These are phyloP conservation scores for Matsumyia berberina DNA, from an alignment of 2,888 invertebrate genomes.

Conservation along the genomic window DNA sequence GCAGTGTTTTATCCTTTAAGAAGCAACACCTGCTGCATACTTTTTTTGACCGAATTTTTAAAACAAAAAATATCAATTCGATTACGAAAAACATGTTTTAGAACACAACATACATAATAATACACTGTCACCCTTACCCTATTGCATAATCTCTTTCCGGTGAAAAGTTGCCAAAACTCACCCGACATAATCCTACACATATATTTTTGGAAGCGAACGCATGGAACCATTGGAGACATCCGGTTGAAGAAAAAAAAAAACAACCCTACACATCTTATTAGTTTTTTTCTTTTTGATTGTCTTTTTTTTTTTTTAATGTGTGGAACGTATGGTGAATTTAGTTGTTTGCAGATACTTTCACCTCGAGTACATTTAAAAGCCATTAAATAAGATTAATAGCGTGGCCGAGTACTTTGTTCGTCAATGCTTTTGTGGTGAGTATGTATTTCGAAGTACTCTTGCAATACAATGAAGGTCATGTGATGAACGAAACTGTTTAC, in stretches of 20 bases:
- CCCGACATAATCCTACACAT: slow-evolving; percentile 2
- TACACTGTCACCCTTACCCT: slow-evolving; percentile 20
- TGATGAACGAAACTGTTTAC: too few relatives aligned
- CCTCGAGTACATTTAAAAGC: slow-evolving; percentile 58
- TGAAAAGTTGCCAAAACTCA: slow-evolving; percentile 12
- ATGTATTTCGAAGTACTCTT: too few relatives aligned
- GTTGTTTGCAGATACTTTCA: slow-evolving; percentile 36
- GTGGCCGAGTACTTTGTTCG: too few relatives aligned
- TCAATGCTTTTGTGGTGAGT: too few relatives aligned
- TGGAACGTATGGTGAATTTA: slow-evolving; percentile 68
- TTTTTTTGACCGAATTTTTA: too few relatives aligned
- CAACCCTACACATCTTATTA: slow-evolving; percentile 54
- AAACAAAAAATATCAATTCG: too few relatives aligned
- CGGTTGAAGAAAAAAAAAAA: slow-evolving; percentile 58
- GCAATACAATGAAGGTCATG: too few relatives aligned
- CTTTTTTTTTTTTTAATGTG: slow-evolving; percentile 39
- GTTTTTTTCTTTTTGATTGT: slow-evolving; percentile 43
- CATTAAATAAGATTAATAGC: slow-evolving; percentile 62
- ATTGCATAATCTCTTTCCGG: slow-evolving; percentile 7
- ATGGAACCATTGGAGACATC: slow-evolving; percentile 71
- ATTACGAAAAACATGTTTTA: too few relatives aligned
- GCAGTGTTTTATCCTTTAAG: too few relatives aligned
- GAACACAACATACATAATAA: not conserved
- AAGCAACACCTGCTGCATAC: too few relatives aligned
- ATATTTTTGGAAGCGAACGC: slow-evolving; percentile 31